Base-by-base conservation (phyloP, 2,888 invertebrate species). In the Phyllotreta cruciferae region DNA sequence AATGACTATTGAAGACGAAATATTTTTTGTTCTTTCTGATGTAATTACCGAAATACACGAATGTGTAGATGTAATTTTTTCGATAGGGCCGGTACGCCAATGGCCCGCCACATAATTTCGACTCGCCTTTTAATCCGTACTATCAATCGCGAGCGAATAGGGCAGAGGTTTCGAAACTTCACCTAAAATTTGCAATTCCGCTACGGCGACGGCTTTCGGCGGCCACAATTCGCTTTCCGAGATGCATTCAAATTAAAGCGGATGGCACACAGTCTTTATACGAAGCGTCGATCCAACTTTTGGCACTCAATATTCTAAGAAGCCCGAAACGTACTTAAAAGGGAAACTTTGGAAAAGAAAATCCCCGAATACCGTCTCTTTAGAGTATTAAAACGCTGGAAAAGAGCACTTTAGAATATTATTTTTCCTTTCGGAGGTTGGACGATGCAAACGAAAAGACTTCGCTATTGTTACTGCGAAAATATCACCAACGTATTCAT, bases 401-500 rank as follows among this genome's bases (percentile, higher is more conserved):
- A 57, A 57, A 35, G 50, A 41, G 38, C 57, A 57, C 57, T 57
- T 57, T 50, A 39, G 57, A 50, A 57, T 47, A 49, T 49, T 57
- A 57, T 57, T 57, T 57, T 39, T 36, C 49, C 50, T 41, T 50
- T 57, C 41, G 44, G 41, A 41, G 55, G 55, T 55, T 44, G 34
- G 41, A 35, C 11, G 55, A 42, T 55, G 42, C 42, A 24, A 1
- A 34, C 39, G 44, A 42, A 14, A 42, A 34, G 36, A 42, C 9
- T n/a, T 44, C 14, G 6, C 14, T 44, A 13, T 44, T 44, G 7
- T 24, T 24, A 44, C 9, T 13, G 11, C 11, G 9, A 44, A n/a
- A 44, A 44, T 13, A 24, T 24, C 24, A 4, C 24, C 24, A 3
- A 24, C 24, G 4, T 24, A 24, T 24, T 24, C 4, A 24, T 3